Evolutionary conservation across 2,888 invertebrate genomes (phyloP).

Genomic region (Cephus nigrinus): DNA sequence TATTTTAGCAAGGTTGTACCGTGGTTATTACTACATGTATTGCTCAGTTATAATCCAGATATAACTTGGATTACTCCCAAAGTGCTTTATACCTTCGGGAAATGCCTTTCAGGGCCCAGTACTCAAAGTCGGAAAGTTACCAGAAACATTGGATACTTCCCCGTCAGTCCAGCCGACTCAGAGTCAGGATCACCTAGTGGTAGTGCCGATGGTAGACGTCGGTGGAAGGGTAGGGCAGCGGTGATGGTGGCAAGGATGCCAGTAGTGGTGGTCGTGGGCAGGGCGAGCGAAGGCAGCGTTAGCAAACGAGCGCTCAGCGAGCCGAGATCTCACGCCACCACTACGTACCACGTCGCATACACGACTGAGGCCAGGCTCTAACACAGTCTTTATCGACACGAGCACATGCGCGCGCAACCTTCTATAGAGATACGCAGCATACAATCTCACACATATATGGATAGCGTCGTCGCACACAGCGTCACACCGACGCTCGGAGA

Average conservation of each 20-base stretch:
- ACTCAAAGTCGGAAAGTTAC: slow-evolving; percentile 1
- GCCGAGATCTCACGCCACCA: slow-evolving; percentile 31
- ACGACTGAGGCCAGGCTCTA: slow-evolving; percentile 6
- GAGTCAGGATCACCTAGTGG: background rate
- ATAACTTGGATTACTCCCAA: background rate
- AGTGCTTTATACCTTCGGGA: background rate
- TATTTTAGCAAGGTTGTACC: background rate
- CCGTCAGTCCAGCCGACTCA: background rate
- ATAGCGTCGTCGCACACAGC: slow-evolving; percentile 1
- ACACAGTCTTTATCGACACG: slow-evolving; percentile 9
- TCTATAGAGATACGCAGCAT: slow-evolving; percentile 3
- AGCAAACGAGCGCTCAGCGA: background rate
- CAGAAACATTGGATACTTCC: background rate
- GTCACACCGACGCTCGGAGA: background rate
- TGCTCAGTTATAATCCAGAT: background rate
- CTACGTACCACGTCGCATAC: slow-evolving; percentile 22
- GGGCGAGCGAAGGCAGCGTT: slow-evolving; percentile 11
- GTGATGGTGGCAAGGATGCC: background rate
- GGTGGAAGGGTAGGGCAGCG: slow-evolving; percentile 11
- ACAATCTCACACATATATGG: background rate
- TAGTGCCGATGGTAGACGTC: background rate
- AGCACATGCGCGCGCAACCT: slow-evolving; percentile 10
- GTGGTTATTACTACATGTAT: background rate
- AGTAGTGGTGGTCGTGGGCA: slow-evolving; percentile 7
- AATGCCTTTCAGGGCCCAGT: slow-evolving; percentile 10